Base-by-base conservation (phyloP, 2,888 invertebrate species). In the Phlogophora meticulosa region DNA sequence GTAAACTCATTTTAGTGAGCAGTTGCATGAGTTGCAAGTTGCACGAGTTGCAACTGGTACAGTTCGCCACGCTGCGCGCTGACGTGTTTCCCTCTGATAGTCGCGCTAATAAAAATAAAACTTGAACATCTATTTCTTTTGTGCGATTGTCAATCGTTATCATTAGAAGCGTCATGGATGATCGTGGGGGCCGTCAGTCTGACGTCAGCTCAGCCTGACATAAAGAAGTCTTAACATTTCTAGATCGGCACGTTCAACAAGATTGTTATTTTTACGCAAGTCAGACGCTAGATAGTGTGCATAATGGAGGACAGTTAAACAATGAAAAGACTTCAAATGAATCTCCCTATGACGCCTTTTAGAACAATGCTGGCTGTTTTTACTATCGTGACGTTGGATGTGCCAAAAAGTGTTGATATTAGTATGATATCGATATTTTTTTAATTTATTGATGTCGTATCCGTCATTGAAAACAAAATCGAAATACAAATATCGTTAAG, bases 141-240 rank as follows among this genome's bases (percentile, higher is more conserved):
- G 66, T 74, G 45, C 61, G 49, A 63, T 43, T 49, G 58, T 64
- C 46, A 67, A 51, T 70, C 67, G 63, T 64, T 59, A 61, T 73
- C 57, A 49, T 17, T 7, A 9, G 17, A 38, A 56, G 43, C 74
- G 66, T 74, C 46, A 64, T 20, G 45, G 60, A 22, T 15, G 57
- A 32, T 22, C 72, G 51, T 57, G 57, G 24, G 36, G 9, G 42
- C 22, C 13, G 48, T 71, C 45, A n/a, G 45, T 9, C 34, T 77
- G 60, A 67, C 78, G 75, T 75, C 78, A 61, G 24, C 43, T 24
- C 9, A 32, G 49, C 11, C 11, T 20, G 45, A 56, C 67, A 51
- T 43, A 45, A 56, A 52, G 72, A 20, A 40, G 34, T 32, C 17
- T 49, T 40, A 36, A 22, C 13, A 10, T n/a, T 38, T n/a, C 38